Percentiles rank a stretch among this genome's conserved stretches.
These are phyloP conservation scores for Dyspetes luteomarginatus DNA, from an alignment of 2,888 invertebrate genomes.

Conservation along the genomic window DNA sequence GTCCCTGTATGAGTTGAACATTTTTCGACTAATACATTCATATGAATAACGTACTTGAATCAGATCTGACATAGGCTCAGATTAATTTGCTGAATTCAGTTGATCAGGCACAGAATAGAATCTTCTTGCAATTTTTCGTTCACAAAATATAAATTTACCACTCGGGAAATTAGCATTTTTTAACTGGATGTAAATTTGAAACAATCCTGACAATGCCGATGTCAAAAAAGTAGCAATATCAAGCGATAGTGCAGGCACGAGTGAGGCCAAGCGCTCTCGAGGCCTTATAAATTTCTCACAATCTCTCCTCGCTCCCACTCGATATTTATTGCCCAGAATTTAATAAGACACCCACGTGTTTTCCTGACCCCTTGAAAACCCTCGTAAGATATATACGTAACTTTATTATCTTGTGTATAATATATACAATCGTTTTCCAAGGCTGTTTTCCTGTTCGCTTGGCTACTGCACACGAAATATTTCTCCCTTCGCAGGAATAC, in stretches of 20 bases:
- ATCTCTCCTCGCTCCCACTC: conserved; percentile 38
- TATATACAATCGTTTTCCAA: background rate
- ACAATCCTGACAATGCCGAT: background rate
- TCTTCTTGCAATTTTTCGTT: too few relatives aligned
- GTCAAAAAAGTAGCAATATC: background rate
- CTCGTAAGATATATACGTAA: conserved; percentile 44
- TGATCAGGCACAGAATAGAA: too few relatives aligned
- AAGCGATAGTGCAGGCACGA: conserved; percentile 10
- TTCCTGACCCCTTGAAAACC: conserved; percentile 22
- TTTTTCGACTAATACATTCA: too few relatives aligned
- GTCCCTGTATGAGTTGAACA: too few relatives aligned
- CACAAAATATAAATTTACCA: background rate
- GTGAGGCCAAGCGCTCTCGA: conserved; percentile 25
- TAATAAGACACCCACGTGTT: conserved; percentile 45
- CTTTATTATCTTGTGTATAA: conserved; percentile 44
- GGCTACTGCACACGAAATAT: conserved; percentile 33
- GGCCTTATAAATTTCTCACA: conserved; percentile 57
- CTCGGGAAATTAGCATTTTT: background rate
- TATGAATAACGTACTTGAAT: too few relatives aligned
- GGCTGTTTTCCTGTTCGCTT: background rate
- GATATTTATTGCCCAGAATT: conserved; percentile 60
- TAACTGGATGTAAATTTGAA: background rate
- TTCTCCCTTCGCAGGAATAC: background rate
- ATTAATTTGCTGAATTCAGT: too few relatives aligned
- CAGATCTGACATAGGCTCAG: too few relatives aligned